phyloP scores from a whole-genome alignment of 1,140 invertebrate genomes.

The Pogonomyrmex californicus region DNA sequence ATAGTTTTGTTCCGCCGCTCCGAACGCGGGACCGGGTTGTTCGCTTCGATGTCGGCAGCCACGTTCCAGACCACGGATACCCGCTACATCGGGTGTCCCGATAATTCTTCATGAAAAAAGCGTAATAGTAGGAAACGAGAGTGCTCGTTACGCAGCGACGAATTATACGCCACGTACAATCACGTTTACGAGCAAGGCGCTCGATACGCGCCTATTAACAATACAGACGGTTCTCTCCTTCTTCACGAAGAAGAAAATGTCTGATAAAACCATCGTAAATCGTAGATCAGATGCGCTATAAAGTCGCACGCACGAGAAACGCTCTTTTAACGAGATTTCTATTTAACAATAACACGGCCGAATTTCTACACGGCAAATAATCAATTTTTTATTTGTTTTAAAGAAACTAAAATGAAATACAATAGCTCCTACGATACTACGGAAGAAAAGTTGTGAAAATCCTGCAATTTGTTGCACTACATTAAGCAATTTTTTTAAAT shows the following conservation, averaged over 20 bases:
- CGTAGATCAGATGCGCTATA: not conserved
- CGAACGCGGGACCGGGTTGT: slow-evolving; percentile 76
- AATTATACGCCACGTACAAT: slow-evolving; percentile 36
- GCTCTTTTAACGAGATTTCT: not conserved
- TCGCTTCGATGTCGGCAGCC: slow-evolving; percentile 78
- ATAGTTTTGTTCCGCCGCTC: slow-evolving; percentile 86
- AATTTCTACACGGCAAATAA: not conserved
- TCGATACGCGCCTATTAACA: not conserved
- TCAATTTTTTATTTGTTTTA: too few relatives aligned
- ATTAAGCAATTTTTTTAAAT: too few relatives aligned
- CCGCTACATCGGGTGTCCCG: slow-evolving; percentile 79
- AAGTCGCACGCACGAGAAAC: slow-evolving; percentile 3
- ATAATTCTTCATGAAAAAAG: slow-evolving; percentile 50
- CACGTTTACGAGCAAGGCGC: slow-evolving; percentile 9
- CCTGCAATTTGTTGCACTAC: too few relatives aligned
- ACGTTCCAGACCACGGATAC: slow-evolving; percentile 81
- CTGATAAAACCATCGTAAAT: slow-evolving; percentile 19
- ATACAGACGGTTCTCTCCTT: not conserved
- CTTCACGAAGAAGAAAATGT: slow-evolving; percentile 16
- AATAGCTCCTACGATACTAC: too few relatives aligned
- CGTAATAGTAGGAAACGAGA: not conserved
- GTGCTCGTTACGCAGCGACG: slow-evolving; percentile 23
- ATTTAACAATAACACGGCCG: not conserved
- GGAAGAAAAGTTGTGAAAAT: too few relatives aligned
- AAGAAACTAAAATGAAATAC: too few relatives aligned